Percentiles rank a stretch among this genome's conserved stretches.
phyloP scores from a whole-genome alignment of 2,113 vertebrate species.

The Microcebus griseorufus region DNA sequence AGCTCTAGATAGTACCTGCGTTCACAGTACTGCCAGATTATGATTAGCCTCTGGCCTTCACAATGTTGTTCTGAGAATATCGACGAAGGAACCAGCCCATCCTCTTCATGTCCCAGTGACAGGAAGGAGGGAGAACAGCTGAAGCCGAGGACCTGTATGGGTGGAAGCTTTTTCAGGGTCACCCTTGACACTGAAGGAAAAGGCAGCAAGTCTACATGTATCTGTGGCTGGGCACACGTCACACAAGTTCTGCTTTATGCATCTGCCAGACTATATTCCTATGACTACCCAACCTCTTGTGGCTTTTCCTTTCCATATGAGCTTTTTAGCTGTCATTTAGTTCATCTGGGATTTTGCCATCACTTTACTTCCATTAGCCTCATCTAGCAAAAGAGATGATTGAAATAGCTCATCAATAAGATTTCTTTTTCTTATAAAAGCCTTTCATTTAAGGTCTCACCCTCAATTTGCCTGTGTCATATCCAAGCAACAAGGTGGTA shows the following conservation, averaged over 20 bases:
- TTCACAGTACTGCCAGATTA: not conserved
- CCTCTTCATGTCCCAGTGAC: accelerated
- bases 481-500: not conserved
- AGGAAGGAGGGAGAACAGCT: not conserved
- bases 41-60: too few relatives aligned
- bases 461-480: not conserved
- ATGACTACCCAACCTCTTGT: too few relatives aligned
- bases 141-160: accelerated
- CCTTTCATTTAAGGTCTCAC: not conserved
- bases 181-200: not conserved
- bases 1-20: not conserved
- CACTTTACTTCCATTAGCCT: not conserved
- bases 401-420: not conserved
- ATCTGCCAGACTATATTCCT: too few relatives aligned
- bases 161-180: not conserved
- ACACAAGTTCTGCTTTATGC: accelerated
- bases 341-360: not conserved
- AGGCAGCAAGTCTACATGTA: accelerated
- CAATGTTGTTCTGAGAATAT: not conserved
- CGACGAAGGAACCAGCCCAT: not conserved
- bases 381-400: not conserved
- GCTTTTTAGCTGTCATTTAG: not conserved
- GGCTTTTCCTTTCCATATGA: not conserved
- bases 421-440: not conserved
- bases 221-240: not conserved